These are phyloP conservation scores for Drosophila yooni DNA, from an alignment of 2,888 invertebrate species.

Conservation along the genomic window DNA sequence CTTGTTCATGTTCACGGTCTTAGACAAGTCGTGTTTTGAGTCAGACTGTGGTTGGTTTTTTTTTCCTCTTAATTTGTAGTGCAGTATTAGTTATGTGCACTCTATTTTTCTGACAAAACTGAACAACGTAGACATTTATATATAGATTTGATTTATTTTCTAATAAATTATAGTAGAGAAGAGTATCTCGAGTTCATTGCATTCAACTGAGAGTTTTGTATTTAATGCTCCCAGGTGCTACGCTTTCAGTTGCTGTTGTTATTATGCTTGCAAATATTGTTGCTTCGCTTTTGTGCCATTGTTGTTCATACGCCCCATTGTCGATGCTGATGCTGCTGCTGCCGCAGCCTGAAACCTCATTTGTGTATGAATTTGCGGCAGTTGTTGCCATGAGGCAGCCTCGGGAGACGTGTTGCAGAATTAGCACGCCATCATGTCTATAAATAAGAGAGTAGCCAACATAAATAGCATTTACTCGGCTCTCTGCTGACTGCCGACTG, in stretches of 20 bases:
- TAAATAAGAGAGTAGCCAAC: conserved; percentile 64
- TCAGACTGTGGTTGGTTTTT: conserved; percentile 16
- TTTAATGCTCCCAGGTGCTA: conserved; percentile 11
- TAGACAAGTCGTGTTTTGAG: conserved; percentile 27
- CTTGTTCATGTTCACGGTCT: conserved; percentile 26
- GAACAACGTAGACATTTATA: too few relatives aligned
- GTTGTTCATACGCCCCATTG: conserved; percentile 71
- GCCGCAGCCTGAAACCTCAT: conserved; percentile 57
- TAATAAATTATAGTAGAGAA: neutral
- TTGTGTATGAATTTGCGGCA: conserved; percentile 18
- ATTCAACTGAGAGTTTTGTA: conserved; percentile 9
- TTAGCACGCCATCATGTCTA: conserved; percentile 70
- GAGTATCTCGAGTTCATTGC: conserved; percentile 28
- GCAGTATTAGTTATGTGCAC: neutral
- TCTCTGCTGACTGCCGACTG: neutral
- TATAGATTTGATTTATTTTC: neutral
- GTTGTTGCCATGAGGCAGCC: conserved; percentile 43
- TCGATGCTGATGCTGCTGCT: conserved; percentile 24
- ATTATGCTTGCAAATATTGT: conserved; percentile 47
- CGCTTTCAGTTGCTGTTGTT: conserved; percentile 49
- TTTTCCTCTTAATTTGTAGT: neutral
- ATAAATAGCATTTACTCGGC: conserved; percentile 69
- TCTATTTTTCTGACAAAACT: neutral
- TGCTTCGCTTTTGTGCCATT: conserved; percentile 57
- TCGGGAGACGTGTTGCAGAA: conserved; percentile 63